Conservation (phyloP, 2,797 vertebrate genomes). For the Poeciliopsis infans region DNA sequence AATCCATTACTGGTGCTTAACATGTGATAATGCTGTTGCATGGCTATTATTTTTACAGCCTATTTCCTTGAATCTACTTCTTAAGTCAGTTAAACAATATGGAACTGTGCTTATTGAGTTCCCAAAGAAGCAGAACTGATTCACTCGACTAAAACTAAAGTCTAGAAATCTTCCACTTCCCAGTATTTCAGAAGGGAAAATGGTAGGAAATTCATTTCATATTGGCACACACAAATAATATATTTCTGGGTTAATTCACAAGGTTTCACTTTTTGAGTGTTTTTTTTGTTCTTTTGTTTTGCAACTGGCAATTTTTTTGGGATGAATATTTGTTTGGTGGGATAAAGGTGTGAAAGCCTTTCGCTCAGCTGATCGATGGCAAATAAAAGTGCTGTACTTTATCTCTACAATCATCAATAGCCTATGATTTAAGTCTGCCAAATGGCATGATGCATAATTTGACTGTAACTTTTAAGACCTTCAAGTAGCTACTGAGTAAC, state of each 20-base stretch:
- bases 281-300: not conserved
- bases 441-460: not conserved
- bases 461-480: not conserved
- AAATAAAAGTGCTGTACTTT: not conserved
- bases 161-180: not conserved
- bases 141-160: slow-evolving; percentile 5
- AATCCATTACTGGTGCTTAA: slow-evolving; percentile 61
- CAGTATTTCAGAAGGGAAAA: not conserved
- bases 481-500: too few species aligned
- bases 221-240: not conserved
- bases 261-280: too few species aligned
- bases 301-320: not conserved
- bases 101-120: not conserved
- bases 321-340: not conserved
- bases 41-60: slow-evolving; percentile 25
- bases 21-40: slow-evolving; percentile 54
- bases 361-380: not conserved
- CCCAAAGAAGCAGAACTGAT: slow-evolving; percentile 6
- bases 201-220: not conserved
- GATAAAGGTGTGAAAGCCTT: not conserved
- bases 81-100: slow-evolving; percentile 13
- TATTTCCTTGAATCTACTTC: slow-evolving; percentile 19
- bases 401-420: not conserved
- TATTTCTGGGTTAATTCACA: not conserved
- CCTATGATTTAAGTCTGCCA: not conserved